Conservation (phyloP, 2,797 vertebrate species). For the Ciconia nigra region DNA sequence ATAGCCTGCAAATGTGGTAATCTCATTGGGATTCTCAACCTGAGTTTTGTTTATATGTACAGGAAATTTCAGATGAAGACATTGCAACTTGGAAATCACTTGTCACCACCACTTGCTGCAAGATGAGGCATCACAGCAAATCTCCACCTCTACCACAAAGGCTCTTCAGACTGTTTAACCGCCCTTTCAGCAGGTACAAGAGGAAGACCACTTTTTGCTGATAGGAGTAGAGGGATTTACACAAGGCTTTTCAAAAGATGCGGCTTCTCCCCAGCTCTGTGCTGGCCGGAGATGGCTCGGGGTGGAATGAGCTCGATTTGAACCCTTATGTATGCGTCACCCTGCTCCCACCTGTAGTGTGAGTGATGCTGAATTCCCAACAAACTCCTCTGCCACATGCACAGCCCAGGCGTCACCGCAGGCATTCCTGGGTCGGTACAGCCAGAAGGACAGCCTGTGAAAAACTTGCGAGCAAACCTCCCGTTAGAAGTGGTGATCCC, state of each 20-base stretch:
- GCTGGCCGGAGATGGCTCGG: accelerated
- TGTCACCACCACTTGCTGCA: background rate
- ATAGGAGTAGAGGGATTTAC: background rate
- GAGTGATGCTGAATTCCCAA: background rate
- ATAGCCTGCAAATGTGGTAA: accelerated
- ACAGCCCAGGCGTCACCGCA: background rate
- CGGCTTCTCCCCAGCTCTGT: background rate
- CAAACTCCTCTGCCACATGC: accelerated
- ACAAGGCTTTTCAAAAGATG: background rate
- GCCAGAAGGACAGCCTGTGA: background rate
- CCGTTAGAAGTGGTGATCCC: background rate
- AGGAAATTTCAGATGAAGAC: background rate
- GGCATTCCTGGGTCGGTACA: background rate
- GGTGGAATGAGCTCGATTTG: background rate
- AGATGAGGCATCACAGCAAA: background rate
- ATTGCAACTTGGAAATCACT: background rate
- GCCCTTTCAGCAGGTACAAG: background rate
- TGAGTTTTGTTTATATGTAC: accelerated
- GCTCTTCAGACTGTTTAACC: background rate
- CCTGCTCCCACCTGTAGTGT: background rate
- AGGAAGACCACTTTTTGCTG: background rate
- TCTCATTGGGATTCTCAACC: background rate
- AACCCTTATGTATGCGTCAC: accelerated
- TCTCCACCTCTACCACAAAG: background rate
- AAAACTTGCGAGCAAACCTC: background rate